Conservation (phyloP, 2,888 invertebrate genomes). For the Eristalis arbustorum region DNA sequence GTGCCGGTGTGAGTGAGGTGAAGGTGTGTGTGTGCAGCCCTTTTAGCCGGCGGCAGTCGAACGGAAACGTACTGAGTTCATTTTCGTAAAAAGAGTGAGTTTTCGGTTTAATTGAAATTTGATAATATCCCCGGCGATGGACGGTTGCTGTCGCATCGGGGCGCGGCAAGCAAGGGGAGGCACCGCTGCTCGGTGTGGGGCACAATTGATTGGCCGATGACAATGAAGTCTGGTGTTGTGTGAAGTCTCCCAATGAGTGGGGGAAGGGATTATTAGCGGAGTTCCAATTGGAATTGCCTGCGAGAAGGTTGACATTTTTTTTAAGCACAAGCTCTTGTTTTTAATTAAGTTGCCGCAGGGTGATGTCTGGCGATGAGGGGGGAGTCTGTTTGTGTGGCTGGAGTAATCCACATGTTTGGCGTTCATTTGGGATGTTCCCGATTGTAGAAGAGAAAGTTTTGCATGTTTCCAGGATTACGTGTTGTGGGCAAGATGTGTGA, state of each 20-base stretch:
- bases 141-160: constrained; percentile 10
- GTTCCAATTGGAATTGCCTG: background rate
- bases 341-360: background rate
- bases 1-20: constrained; percentile 29
- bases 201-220: background rate
- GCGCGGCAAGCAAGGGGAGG: background rate
- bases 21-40: constrained; percentile 33
- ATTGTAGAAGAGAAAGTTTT: too few species aligned
- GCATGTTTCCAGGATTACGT: too few species aligned
- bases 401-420: background rate
- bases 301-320: background rate
- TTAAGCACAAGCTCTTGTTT: background rate
- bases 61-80: constrained; percentile 56
- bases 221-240: background rate
- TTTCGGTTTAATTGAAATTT: constrained; percentile 69
- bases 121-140: constrained; percentile 54
- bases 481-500: too few species aligned
- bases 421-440: background rate
- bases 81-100: constrained; percentile 51
- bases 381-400: background rate
- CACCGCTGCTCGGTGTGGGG: background rate
- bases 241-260: background rate
- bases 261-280: background rate
- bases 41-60: constrained; percentile 54
- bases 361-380: background rate